Percentiles rank a stretch among this genome's conserved stretches.
These are phyloP conservation scores for Drosophila merina DNA, from an alignment of 2,888 invertebrate species.

Conservation along the genomic window DNA sequence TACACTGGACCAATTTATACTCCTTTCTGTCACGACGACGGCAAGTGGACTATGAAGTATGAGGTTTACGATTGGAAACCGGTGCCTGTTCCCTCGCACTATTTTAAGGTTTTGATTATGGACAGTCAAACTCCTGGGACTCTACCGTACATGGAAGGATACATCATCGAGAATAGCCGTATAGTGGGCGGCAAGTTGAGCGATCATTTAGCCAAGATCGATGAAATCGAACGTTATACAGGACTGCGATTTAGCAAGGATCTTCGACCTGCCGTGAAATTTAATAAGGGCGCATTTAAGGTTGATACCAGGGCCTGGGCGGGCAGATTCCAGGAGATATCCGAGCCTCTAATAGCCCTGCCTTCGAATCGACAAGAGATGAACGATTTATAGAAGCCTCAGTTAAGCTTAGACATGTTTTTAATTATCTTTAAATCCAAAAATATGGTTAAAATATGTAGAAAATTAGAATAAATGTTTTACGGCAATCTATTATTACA, in stretches of 20 bases:
- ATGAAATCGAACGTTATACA: constrained; percentile 59
- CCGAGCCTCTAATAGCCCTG: constrained; percentile 1
- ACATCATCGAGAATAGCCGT: constrained; percentile 55
- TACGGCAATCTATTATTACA: no score
- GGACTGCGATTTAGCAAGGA: constrained; percentile 60
- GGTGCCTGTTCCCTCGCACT: constrained; percentile 62
- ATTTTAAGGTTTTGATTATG: constrained; percentile 64
- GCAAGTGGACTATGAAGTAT: constrained; percentile 57
- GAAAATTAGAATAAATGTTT: background rate
- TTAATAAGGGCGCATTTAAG: constrained; percentile 28
- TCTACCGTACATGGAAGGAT: constrained; percentile 57
- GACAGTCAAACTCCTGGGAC: constrained; percentile 36
- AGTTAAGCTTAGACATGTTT: no score
- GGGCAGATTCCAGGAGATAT: background rate
- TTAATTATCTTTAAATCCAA: background rate
- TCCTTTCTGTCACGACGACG: constrained; percentile 23
- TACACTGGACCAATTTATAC: constrained; percentile 62
- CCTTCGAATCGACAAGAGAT: background rate
- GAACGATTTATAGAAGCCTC: background rate
- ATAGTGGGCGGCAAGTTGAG: constrained; percentile 18
- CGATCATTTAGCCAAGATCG: constrained; percentile 44
- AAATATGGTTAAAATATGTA: background rate
- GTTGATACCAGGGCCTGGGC: constrained; percentile 3
- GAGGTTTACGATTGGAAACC: constrained; percentile 53
- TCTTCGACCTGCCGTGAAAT: constrained; percentile 46